A percentile compares a stretch with the other conserved stretches of the same genome.
phyloP scores from a whole-genome alignment of 2,888 invertebrate species.

The Norana najaformis region DNA sequence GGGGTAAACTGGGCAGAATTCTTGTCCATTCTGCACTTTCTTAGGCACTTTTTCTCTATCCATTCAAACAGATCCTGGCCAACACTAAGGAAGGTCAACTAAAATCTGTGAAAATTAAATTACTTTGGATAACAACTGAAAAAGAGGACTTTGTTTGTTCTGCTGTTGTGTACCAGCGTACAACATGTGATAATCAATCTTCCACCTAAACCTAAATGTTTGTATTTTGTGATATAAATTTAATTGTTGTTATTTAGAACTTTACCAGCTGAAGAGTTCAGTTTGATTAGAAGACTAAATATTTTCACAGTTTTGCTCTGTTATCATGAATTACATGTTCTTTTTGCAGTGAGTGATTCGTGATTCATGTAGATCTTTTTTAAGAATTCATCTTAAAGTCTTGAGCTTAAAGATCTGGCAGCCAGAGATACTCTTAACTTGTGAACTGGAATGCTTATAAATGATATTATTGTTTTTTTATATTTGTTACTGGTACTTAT shows the following conservation, averaged over 20 bases:
- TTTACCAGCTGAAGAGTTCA: neutral
- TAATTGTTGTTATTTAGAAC: neutral
- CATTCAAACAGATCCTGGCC: neutral
- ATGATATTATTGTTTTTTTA: neutral
- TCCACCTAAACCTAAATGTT: neutral
- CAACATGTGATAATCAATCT: neutral
- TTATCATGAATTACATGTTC: neutral
- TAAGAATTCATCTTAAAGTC: neutral
- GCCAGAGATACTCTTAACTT: neutral
- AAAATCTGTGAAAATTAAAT: too few species aligned
- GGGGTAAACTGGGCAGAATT: neutral
- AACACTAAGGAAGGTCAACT: neutral
- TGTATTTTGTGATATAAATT: neutral
- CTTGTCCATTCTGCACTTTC: neutral
- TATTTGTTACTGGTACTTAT: neutral
- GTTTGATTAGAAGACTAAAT: neutral
- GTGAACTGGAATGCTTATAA: neutral
- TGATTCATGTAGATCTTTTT: neutral
- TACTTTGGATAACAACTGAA: too few species aligned
- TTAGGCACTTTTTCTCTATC: neutral
- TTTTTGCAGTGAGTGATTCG: neutral
- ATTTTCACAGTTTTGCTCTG: neutral
- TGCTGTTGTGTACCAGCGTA: too few species aligned
- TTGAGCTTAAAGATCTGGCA: neutral
- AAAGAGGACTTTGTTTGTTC: neutral